Base-by-base conservation (phyloP, 2,888 invertebrate genomes). In the Ephialtes manifestator region DNA sequence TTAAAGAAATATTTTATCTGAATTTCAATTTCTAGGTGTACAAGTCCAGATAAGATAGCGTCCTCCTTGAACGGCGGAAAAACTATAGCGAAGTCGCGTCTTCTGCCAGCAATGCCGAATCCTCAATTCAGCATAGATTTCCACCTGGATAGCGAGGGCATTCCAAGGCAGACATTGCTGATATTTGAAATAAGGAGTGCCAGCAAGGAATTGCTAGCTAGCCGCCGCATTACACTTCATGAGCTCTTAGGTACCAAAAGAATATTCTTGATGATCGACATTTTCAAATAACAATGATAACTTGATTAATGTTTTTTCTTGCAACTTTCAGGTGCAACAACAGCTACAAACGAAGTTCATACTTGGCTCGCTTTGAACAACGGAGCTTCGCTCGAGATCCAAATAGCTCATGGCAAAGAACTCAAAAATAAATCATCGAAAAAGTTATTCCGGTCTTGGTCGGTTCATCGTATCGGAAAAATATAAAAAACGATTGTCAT, bases 131-230 rank as follows among this genome's bases (percentile, higher is more conserved):
- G 94, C 83, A 92, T 94, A 77, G 93, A 93, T 24, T 95, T 95
- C 90, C 94, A 95, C 87, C 93, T 95, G 51, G 95, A 95, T 43
- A 89, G 90, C 4, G 92, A 93, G 51, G 94, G 94, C 11, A 91
- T 95, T 3, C 94, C 94, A 24, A 90, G 94, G 39, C 94, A 95
- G 68, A 93, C 95, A n/a, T 86, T 92, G 20, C 88, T 95, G 2
- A 90, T 94, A 80, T 94, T 95, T 87, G 95, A 95, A 85, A 93
- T 95, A 77, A 94, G 93, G 58, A 94, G 94, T 77, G 94, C 94
- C 35, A 94, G 94, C 83, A 95, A 95, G 87, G 94, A 95, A 85
- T 92, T 95, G 74, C 80, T 95, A 39, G 94, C 95, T 28, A 94
- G 94, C 70, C 93, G 94, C 80, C 92, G 93, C 74, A 93, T 94